Base-by-base conservation (phyloP, 2,888 invertebrate species). In the Pollenia amentaria region DNA sequence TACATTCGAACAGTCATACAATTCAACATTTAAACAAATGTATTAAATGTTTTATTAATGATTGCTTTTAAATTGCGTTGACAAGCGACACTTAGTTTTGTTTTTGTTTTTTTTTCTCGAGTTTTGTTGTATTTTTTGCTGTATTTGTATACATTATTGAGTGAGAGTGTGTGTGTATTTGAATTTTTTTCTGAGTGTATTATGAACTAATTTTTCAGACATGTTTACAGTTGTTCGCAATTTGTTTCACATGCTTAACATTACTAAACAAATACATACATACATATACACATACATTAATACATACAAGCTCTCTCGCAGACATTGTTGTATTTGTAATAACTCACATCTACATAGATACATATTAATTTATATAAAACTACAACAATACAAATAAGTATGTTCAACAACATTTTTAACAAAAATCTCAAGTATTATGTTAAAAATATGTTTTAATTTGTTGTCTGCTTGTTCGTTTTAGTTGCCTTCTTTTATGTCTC, bases 21-120 rank as follows among this genome's bases (percentile, higher is more conserved):
- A 51, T 57, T 78, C 14, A 77, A 64, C 77, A 65, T 77, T 64
- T 72, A 70, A 83, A 79, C 84, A 84, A 84, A 84, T 87, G 84
- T 87, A 84, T 87, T 84, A 84, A 87, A 87, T 87, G 87, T 87
- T 87, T 88, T 92, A 91, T 91, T 92, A 92, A 91, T 92, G 91
- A 91, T 91, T 91, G 90, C 91, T 91, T 92, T 91, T 92, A 91
- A 91, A 91, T 90, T 90, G 91, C 89, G 91, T 88, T 90, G 90
- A 89, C 90, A 89, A 89, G 88, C 88, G 90, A 87, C 84, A 87
- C 87, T 87, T 84, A 62, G 77, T 87, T 87, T 77, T 73, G 53
- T 77, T 81, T 55, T 46, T 60, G 4, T 29, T 29, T 69, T 77
- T 62, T 67, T 69, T 48, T 60, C 29, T 75, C 57, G 16, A 60